Evolutionary conservation across 1,140 invertebrate species (phyloP), one percentile per base, ranked within the genome.

Genomic region (Calosoma granatense): DNA sequence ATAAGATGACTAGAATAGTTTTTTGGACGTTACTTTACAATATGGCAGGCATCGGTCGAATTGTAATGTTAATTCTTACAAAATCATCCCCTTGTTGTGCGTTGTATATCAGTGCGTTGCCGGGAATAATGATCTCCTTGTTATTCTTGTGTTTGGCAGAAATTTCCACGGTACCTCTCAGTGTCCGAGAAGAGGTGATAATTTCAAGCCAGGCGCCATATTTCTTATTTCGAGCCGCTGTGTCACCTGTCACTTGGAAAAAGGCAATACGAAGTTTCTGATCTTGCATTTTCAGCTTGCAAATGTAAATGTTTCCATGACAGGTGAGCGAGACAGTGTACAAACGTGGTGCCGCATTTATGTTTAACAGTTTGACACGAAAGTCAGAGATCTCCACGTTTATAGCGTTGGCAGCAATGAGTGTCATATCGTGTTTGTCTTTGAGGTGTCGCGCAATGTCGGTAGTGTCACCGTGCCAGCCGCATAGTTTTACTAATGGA

Each of bases 351-450:
- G 15, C 15, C 3, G 41, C 17, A 12, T 12, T 47, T 4, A 17
- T 47, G 15, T 47, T 47, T 6, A 11, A 4, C 17, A 47, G 15
- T 47, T 47, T 47, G 3, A 47, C 17, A 4, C 15, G 41, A 17
- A 47, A 47, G 15, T 47, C 41, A 4, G 41, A 6, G 4, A 47
- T 47, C 17, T 47, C 41, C 3, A 47, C 15, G 41, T 47, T 47
- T 4, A 47, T 47, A 4, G 9, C 41, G 15, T 47, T 47, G 9
- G 41, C 9, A 17, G 41, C 41, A 4, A 47, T 47, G 6, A 47
- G 15, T 47, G 41, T 47, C 41, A 47, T 47, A 17, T 47, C 41
- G 41, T 47, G 41, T 9, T 4, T 47, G 17, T 47, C 41, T 47
- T 47, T 47, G 9, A 47, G 15, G 17, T 47, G 41, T 9, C 41